These are phyloP conservation scores for Chiloscyllium punctatum DNA, from an alignment of 2,797 vertebrate species.

Conservation along the genomic window DNA sequence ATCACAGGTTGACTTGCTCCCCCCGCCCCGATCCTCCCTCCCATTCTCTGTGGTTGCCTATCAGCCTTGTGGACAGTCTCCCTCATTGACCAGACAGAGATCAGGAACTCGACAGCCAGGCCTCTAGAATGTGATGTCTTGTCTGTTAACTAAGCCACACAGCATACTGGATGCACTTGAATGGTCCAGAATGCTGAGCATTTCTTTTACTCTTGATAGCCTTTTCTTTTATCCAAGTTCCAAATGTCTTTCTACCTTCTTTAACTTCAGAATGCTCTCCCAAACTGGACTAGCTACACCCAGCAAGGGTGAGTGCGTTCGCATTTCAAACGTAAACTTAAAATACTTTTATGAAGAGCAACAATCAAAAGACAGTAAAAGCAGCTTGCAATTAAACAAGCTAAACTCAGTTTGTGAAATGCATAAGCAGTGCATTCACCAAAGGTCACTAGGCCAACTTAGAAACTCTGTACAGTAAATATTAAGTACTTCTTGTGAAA, in stretches of 20 bases:
- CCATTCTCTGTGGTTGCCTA: too few species aligned
- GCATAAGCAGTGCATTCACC: slow-evolving; percentile 69
- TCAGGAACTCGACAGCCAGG: not conserved
- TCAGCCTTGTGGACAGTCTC: not conserved
- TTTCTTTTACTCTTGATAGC: not conserved
- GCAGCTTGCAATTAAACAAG: slow-evolving; percentile 14
- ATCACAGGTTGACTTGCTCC: not conserved
- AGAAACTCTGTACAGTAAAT: slow-evolving; percentile 68
- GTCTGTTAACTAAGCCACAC: not conserved
- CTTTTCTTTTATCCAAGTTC: not conserved
- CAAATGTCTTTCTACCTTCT: not conserved
- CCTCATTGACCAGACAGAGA: not conserved
- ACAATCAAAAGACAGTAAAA: not conserved
- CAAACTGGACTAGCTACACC: not conserved
- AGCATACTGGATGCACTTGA: not conserved
- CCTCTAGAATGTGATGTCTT: not conserved
- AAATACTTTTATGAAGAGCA: slow-evolving; percentile 5
- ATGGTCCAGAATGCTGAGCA: not conserved
- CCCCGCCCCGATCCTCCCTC: too few species aligned
- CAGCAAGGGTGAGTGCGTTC: not conserved
- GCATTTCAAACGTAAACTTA: not conserved
- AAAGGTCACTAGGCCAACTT: slow-evolving; percentile 88
- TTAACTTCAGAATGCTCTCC: slow-evolving; percentile 2
- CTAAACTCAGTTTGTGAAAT: slow-evolving; percentile 43
- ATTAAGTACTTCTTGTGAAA: slow-evolving; percentile 40